Evolutionary conservation across 1,140 invertebrate species (phyloP), one percentile per base, ranked within the genome.

Genomic region (Goniozus legneri): DNA sequence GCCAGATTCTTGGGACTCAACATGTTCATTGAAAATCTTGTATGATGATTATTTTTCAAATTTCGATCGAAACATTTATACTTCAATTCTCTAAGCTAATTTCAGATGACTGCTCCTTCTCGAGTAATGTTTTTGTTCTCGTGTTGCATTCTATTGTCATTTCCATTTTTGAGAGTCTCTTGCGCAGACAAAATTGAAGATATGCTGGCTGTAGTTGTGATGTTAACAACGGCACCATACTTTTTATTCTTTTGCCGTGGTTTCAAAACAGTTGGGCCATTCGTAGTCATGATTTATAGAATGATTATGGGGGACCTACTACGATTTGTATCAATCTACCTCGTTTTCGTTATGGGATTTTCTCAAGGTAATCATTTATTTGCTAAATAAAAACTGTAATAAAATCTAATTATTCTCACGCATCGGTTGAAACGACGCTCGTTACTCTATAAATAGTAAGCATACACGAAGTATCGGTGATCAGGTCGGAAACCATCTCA

Each of bases 231-330:
- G 14, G 91, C 94, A 6, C 92, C 94, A 0, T 98, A 98, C 71
- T 98, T 98, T 73, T 79, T 98, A n/a, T 98, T 97, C 75, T 98
- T 97, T 72, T 99, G 95, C 77, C 84, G 95, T 64, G 95, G 95
- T 18, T 96, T 98, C 69, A 95, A 96, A 69, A 95, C 95, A 0
- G 93, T 98, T 0, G 96, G 96, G 1, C 95, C 96, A 6, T 98
- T 98, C 82, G 95, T 99, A 3, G 93, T 97, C 40, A 99, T 98
- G 96, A 96, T 98, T 52, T 98, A 99, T 75, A 84, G 93, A 54
- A 99, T 99, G 92, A 88, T 99, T 15, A 89, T 90, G 79, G 93
- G 92, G 50, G 96, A 99, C 77, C 74, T 99, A 13, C 74, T 97
- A 6, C 81, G 95, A 57, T 99, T 98, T 74, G 92, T 95, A 31